Percentiles rank a stretch among this genome's conserved stretches.
Evolutionary conservation across 2,888 invertebrate species (phyloP).

Genomic region (Tipula confusa): DNA sequence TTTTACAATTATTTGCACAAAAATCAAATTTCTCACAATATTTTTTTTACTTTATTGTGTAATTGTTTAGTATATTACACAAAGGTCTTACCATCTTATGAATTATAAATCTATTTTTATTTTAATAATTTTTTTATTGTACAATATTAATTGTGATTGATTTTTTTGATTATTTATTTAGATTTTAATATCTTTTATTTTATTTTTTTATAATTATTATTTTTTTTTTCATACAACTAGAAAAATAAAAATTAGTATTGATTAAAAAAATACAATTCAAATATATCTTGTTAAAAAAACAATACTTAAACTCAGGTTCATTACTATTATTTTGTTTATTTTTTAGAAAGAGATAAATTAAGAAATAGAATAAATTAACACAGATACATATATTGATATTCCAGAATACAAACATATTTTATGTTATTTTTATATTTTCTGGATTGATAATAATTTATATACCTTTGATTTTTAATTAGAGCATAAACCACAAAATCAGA

Average conservation of each 20-base stretch:
- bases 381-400: not conserved
- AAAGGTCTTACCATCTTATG: slow-evolving; percentile 28
- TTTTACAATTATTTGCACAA: slow-evolving; percentile 28
- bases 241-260: slow-evolving; percentile 21
- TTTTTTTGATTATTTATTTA: slow-evolving; percentile 15
- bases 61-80: not conserved
- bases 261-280: slow-evolving; percentile 21
- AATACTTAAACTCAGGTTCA: slow-evolving; percentile 30
- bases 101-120: slow-evolving; percentile 25
- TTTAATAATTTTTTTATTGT: slow-evolving; percentile 26
- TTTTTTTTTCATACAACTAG: not conserved
- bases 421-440: not conserved
- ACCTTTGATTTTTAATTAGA: not conserved
- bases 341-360: not conserved
- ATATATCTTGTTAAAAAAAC: slow-evolving; percentile 27
- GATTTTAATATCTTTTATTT: not conserved
- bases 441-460: not conserved
- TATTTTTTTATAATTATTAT: not conserved
- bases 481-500: not conserved
- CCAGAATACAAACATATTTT: not conserved
- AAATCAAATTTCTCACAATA: slow-evolving; percentile 21
- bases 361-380: not conserved
- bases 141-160: slow-evolving; percentile 27
- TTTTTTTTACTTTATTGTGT: not conserved
- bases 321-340: not conserved